A percentile compares a stretch with the other conserved stretches of the same genome.
These are phyloP conservation scores for Telmatherina bonti DNA, from an alignment of 2,797 vertebrate species.

Conservation along the genomic window DNA sequence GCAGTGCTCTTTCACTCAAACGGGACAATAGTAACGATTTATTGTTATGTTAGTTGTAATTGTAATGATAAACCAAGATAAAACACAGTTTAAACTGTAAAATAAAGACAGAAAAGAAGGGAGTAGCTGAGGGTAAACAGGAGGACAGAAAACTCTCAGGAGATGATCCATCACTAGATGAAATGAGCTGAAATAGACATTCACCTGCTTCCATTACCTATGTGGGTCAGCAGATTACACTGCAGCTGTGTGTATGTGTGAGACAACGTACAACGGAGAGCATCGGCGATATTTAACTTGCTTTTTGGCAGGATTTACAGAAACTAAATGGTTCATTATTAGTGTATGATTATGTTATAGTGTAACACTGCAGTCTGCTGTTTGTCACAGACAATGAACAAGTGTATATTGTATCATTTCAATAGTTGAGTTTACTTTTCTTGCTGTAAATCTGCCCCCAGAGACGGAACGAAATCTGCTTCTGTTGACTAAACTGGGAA, in stretches of 20 bases:
- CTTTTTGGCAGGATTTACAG: background rate
- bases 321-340: background rate
- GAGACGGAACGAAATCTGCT: constrained; percentile 28
- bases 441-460: constrained; percentile 15
- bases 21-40: background rate
- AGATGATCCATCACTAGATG: constrained; percentile 16
- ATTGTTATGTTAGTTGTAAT: too few relatives aligned
- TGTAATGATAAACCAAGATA: background rate
- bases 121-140: background rate
- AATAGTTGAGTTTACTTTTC: background rate
- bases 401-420: background rate
- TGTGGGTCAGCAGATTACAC: constrained; percentile 49
- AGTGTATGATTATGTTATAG: background rate
- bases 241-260: background rate
- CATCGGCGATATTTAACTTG: background rate
- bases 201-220: constrained; percentile 40
- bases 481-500: constrained; percentile 46
- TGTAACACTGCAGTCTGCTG: background rate
- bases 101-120: background rate
- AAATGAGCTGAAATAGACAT: constrained; percentile 37
- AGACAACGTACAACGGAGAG: background rate
- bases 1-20: too few relatives aligned
- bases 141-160: constrained; percentile 11
- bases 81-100: background rate
- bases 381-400: background rate